Evolutionary conservation across 2,113 vertebrate species (phyloP).

Genomic region (Aepyceros melampus): DNA sequence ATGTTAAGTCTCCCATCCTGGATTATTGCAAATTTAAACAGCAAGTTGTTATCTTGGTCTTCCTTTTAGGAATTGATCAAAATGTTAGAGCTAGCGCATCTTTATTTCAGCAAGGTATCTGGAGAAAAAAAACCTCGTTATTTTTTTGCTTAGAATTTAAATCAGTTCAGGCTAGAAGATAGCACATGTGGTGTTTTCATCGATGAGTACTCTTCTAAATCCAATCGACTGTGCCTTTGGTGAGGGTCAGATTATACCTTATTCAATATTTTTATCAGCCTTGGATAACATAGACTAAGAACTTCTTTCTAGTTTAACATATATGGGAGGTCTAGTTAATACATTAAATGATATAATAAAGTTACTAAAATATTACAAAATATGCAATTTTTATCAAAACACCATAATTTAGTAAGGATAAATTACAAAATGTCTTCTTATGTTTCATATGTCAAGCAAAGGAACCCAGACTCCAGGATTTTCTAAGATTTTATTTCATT

Average conservation of each 20-base stretch:
- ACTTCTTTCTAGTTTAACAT: not conserved
- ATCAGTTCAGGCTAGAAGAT: not conserved
- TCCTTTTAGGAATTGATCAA: not conserved
- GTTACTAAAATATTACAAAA: not conserved
- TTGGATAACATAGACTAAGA: not conserved
- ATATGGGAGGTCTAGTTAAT: not conserved
- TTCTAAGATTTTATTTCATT: not conserved
- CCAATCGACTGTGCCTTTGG: not conserved
- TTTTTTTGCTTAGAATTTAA: not conserved
- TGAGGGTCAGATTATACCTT: not conserved
- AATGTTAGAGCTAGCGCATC: not conserved
- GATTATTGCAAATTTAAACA: not conserved
- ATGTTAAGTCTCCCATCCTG: not conserved
- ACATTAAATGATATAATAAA: not conserved
- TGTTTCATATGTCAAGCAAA: not conserved
- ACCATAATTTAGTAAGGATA: not conserved
- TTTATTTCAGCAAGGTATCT: not conserved
- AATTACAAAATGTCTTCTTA: not conserved
- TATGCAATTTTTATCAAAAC: not conserved
- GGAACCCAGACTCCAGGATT: not conserved
- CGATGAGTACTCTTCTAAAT: accelerated
- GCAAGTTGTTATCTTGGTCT: not conserved
- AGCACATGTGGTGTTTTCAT: not conserved
- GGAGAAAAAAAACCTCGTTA: not conserved
- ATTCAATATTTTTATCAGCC: not conserved